phyloP scores from a whole-genome alignment of 2,888 invertebrate species.

The Acronicta alni region DNA sequence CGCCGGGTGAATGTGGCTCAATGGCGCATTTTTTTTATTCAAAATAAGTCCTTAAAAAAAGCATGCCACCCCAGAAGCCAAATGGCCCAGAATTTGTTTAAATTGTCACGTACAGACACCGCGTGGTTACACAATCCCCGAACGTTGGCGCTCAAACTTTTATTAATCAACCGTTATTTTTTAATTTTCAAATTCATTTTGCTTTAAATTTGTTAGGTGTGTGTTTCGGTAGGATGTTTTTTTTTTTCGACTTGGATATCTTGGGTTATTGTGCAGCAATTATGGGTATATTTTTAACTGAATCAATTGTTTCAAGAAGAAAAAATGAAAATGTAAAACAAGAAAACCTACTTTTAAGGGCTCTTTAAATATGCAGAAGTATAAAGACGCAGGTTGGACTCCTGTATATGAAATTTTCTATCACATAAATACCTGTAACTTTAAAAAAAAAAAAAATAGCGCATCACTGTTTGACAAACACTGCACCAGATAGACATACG shows the following conservation, averaged over 20 bases:
- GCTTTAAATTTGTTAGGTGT: neutral
- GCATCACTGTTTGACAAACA: constrained; percentile 67
- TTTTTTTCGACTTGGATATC: too few species aligned
- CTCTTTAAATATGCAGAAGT: too few species aligned
- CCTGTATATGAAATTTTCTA: too few species aligned
- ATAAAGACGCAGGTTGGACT: too few species aligned
- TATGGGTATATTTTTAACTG: too few species aligned
- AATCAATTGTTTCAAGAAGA: too few species aligned
- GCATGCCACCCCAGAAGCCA: constrained; percentile 86
- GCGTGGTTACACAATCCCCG: constrained; percentile 84
- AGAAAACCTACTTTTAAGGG: too few species aligned
- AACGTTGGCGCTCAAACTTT: constrained; percentile 72
- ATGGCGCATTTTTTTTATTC: constrained; percentile 82
- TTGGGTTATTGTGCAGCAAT: neutral
- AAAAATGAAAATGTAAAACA: too few species aligned
- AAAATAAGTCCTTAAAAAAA: constrained; percentile 85
- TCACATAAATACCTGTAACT: too few species aligned
- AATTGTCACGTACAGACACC: constrained; percentile 89
- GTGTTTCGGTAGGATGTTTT: neutral
- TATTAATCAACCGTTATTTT: constrained; percentile 43
- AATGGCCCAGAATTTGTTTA: constrained; percentile 90
- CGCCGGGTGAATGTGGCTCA: constrained; percentile 75
- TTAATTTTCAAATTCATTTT: neutral
- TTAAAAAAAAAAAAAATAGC: neutral
- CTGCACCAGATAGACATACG: constrained; percentile 75